phyloP scores from a whole-genome alignment of 2,113 vertebrate genomes.

The Syngnathus typhle region DNA sequence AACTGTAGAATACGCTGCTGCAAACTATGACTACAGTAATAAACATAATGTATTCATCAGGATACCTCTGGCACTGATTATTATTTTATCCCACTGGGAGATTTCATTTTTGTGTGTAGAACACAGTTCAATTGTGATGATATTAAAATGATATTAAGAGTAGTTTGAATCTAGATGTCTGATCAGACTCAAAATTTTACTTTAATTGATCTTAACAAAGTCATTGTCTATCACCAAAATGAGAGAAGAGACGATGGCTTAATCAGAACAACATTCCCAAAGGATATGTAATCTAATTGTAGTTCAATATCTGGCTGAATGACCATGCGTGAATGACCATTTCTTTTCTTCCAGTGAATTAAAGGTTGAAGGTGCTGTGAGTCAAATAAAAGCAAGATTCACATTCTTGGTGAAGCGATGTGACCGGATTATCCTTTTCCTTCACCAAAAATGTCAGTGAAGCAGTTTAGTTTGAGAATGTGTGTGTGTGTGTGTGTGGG shows the following conservation, averaged over 20 bases:
- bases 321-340: neutral
- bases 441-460: constrained; percentile 45
- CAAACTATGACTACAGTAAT: neutral
- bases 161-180: neutral
- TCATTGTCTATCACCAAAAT: neutral
- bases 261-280: neutral
- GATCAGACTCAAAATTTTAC: neutral
- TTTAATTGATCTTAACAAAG: neutral
- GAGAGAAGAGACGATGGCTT: neutral
- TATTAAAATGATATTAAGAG: too few species aligned
- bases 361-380: constrained; percentile 36
- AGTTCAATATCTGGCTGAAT: neutral
- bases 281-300: neutral
- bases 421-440: constrained; percentile 51
- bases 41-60: neutral
- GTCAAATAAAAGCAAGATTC: constrained; percentile 32
- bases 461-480: constrained; percentile 30
- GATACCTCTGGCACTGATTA: neutral
- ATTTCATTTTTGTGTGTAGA: neutral
- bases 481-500: constrained; percentile 25
- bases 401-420: constrained; percentile 42
- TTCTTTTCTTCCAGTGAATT: constrained; percentile 9
- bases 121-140: too few species aligned
- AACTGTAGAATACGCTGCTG: neutral
- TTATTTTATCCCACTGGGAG: neutral